These are phyloP conservation scores for Cerastoderma edule DNA, from an alignment of 2,888 invertebrate genomes.

Conservation along the genomic window DNA sequence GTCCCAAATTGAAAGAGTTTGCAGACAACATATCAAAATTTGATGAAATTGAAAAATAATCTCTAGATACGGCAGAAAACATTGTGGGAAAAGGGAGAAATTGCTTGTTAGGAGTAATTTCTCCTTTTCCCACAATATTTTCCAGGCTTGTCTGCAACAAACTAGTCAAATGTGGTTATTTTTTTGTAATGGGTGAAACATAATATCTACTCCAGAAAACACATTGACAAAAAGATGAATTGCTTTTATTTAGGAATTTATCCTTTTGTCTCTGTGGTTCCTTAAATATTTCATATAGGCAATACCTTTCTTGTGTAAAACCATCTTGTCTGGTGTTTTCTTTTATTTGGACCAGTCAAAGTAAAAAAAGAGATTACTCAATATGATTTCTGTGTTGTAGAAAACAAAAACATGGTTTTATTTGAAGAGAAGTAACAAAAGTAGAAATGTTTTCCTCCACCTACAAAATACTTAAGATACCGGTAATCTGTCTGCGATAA, in stretches of 20 bases:
- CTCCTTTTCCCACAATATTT: not conserved
- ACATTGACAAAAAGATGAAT: not conserved
- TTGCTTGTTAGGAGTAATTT: not conserved
- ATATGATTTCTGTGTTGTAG: no score
- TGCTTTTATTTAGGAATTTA: not conserved
- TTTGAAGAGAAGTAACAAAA: no score
- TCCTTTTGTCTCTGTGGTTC: conserved; percentile 8
- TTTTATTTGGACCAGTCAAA: no score
- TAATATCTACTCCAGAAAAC: not conserved
- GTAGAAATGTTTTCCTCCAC: not conserved
- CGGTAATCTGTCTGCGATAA: not conserved
- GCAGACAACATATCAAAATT: not conserved
- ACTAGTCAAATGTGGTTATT: not conserved
- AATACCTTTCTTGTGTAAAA: no score
- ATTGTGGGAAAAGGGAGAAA: not conserved
- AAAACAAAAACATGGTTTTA: no score
- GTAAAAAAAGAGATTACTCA: no score
- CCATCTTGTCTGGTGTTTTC: no score
- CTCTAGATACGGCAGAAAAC: not conserved
- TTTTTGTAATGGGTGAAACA: not conserved
- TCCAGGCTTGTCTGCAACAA: not conserved
- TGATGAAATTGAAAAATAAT: no score
- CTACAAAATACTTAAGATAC: not conserved
- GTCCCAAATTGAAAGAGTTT: not conserved
- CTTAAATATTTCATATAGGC: no score